Percentiles rank a stretch among this genome's conserved stretches.
These are phyloP conservation scores for Turdus rufiventris DNA, from an alignment of 2,113 vertebrate genomes.

Conservation along the genomic window DNA sequence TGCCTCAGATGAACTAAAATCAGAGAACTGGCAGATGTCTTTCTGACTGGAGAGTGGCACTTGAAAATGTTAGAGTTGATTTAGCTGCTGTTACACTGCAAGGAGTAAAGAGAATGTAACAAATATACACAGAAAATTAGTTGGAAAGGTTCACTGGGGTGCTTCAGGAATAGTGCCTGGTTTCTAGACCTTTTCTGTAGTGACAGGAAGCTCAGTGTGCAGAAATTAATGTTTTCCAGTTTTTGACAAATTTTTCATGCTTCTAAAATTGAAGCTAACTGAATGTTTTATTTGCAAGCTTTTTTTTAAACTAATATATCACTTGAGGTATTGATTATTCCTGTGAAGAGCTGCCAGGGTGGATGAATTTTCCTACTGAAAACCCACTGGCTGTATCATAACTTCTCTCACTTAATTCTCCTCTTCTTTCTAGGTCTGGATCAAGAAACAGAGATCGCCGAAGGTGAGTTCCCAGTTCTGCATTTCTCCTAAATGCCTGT, in stretches of 20 bases:
- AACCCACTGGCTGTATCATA: neutral
- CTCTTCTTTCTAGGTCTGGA: slow-evolving; percentile 78
- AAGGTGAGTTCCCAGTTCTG: slow-evolving; percentile 56
- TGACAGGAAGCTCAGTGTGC: neutral
- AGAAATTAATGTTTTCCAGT: neutral
- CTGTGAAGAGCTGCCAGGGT: neutral
- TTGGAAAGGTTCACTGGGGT: neutral
- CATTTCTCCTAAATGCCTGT: neutral
- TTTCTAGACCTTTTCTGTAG: neutral
- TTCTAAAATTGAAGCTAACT: neutral
- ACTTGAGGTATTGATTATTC: neutral
- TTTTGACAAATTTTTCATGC: neutral
- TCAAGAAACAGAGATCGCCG: slow-evolving; percentile 88
- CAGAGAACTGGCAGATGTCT: neutral
- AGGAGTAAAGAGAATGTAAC: neutral
- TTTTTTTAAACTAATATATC: neutral
- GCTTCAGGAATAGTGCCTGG: neutral
- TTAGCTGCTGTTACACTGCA: neutral
- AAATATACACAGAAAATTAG: neutral
- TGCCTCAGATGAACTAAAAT: neutral
- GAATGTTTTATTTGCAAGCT: neutral
- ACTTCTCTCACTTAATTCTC: neutral
- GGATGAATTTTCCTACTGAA: neutral
- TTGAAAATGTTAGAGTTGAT: neutral
- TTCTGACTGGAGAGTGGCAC: neutral